Evolutionary conservation across 2,113 vertebrate species (phyloP).

Genomic region (Engystomops pustulosus): DNA sequence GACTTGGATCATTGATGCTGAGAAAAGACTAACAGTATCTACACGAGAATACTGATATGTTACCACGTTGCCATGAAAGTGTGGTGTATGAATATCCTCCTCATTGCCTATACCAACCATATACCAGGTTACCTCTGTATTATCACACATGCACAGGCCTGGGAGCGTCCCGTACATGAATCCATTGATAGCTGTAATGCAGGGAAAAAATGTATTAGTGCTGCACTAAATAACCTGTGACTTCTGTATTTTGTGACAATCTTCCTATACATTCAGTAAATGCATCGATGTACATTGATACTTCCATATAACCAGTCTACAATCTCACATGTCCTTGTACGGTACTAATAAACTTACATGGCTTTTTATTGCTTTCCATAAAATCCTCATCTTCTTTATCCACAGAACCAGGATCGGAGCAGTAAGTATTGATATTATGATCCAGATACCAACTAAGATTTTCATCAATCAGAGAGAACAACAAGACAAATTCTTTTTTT

Average conservation of each 20-base stretch:
- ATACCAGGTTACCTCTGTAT: slow-evolving; percentile 89
- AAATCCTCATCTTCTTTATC: slow-evolving; percentile 83
- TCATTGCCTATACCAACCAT: slow-evolving; percentile 92
- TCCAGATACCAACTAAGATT: slow-evolving; percentile 96
- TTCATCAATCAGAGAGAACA: slow-evolving; percentile 93
- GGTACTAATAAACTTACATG: slow-evolving; percentile 75
- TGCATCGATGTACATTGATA: too few species aligned
- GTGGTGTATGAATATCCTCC: slow-evolving; percentile 89
- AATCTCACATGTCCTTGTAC: too few species aligned
- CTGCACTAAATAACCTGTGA: too few species aligned
- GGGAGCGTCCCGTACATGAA: slow-evolving; percentile 89
- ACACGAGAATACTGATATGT: slow-evolving; percentile 77
- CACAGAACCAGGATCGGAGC: slow-evolving; percentile 75
- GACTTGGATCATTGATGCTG: slow-evolving; percentile 83
- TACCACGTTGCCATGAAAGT: slow-evolving; percentile 90
- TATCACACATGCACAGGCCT: slow-evolving; percentile 87
- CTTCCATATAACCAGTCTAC: too few species aligned
- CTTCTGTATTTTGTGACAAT: too few species aligned
- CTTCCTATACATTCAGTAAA: too few species aligned
- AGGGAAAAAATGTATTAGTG: background rate
- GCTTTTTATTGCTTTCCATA: slow-evolving; percentile 94
- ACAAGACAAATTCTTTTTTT: slow-evolving; percentile 76
- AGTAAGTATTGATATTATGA: slow-evolving; percentile 86
- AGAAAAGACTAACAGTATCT: slow-evolving; percentile 89
- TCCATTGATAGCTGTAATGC: slow-evolving; percentile 88